Evolutionary conservation across 2,797 vertebrate species (phyloP).

Genomic region (Xenopus petersii): DNA sequence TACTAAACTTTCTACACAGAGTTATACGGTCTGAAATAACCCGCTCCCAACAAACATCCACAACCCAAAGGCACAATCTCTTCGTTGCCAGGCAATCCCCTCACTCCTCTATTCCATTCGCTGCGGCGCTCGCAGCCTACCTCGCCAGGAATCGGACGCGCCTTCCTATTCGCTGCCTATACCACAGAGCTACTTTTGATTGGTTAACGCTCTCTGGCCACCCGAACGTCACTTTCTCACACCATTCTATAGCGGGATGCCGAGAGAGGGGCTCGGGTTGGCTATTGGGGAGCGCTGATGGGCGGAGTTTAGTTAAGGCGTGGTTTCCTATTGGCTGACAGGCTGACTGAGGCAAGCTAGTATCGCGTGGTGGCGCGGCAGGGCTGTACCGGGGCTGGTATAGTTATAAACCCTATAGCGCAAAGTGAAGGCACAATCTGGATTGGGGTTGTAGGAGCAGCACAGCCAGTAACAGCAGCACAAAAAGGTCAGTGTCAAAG

Average conservation of each 20-base stretch:
- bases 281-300: conserved; percentile 29
- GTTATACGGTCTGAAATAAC: too few species aligned
- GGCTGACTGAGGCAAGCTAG: not conserved
- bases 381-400: conserved; percentile 19
- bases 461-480: not conserved
- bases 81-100: conserved; percentile 30
- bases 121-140: conserved; percentile 13
- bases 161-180: conserved; percentile 55
- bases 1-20: too few species aligned
- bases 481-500: conserved; percentile 19
- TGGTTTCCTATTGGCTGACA: conserved; percentile 17
- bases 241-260: conserved; percentile 66
- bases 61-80: not conserved
- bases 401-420: conserved; percentile 33
- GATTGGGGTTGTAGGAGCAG: not conserved
- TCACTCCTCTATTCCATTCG: conserved; percentile 19
- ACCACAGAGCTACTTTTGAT: conserved; percentile 44
- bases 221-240: conserved; percentile 76
- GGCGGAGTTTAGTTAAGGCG: conserved; percentile 43
- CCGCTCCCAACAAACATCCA: too few species aligned
- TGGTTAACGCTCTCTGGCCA: conserved; percentile 80
- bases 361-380: conserved; percentile 16
- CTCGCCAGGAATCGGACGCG: conserved; percentile 46
- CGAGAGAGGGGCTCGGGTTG: conserved; percentile 54
- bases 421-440: not conserved